A percentile compares a stretch with the other conserved stretches of the same genome.
Evolutionary conservation across 2,888 invertebrate genomes (phyloP).

Genomic region (Ophioninae sp.): DNA sequence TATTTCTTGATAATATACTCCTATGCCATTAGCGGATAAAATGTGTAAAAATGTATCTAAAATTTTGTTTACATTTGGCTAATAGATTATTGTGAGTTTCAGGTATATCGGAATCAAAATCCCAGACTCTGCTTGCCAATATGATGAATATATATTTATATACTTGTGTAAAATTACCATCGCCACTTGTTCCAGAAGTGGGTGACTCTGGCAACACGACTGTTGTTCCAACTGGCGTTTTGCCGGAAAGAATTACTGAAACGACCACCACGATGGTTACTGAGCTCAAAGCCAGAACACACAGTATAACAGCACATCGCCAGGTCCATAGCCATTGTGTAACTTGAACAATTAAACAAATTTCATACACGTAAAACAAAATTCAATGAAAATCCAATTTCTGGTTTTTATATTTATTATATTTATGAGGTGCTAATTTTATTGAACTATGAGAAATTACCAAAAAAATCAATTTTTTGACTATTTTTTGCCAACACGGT

Average conservation of each 20-base stretch:
- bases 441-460: no score
- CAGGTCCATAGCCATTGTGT: conserved; percentile 72
- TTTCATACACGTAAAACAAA: neutral
- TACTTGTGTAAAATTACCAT: conserved; percentile 2
- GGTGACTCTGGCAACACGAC: conserved; percentile 16
- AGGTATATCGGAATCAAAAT: no score
- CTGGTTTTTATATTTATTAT: no score
- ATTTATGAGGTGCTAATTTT: no score
- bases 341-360: conserved; percentile 62
- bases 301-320: conserved; percentile 70
- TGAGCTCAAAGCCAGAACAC: conserved; percentile 68
- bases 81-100: no score
- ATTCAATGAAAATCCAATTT: neutral
- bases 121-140: neutral
- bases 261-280: conserved; percentile 66
- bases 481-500: no score
- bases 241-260: conserved; percentile 63
- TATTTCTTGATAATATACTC: no score
- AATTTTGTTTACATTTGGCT: no score
- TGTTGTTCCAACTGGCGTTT: neutral
- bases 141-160: neutral
- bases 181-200: conserved; percentile 17
- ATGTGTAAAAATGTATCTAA: no score
- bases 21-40: no score
- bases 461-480: no score